A percentile compares a stretch with the other conserved stretches of the same genome.
phyloP scores from a whole-genome alignment of 2,888 invertebrate genomes.

The Ommatoiulus sabulosus region DNA sequence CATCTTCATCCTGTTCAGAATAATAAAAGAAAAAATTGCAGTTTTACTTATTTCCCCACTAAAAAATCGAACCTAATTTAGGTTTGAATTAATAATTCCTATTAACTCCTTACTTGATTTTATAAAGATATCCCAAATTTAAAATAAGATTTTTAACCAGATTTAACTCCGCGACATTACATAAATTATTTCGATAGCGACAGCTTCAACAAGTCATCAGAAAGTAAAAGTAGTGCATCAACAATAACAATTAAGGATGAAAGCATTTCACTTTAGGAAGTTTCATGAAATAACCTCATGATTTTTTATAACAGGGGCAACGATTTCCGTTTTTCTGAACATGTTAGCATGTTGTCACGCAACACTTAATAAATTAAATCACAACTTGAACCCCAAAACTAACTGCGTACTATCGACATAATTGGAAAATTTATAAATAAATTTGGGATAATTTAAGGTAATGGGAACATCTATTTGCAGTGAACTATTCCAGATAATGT shows the following conservation, averaged over 20 bases:
- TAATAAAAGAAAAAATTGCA: neutral
- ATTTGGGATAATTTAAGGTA: neutral
- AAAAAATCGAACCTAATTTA: neutral
- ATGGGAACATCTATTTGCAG: neutral
- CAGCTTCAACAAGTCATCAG: neutral
- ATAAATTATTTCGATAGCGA: neutral
- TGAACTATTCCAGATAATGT: neutral
- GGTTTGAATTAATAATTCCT: neutral
- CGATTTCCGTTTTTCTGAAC: neutral
- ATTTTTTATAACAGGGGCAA: neutral
- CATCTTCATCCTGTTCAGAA: too few relatives aligned
- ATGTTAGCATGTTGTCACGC: neutral
- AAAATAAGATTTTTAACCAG: neutral
- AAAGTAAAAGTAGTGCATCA: conserved; percentile 10
- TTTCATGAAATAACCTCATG: neutral
- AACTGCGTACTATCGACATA: neutral
- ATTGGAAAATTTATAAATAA: neutral
- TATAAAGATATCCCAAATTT: too few relatives aligned
- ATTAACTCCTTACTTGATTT: neutral
- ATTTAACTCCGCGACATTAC: too few relatives aligned
- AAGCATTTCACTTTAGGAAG: neutral
- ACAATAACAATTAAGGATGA: conserved; percentile 18
- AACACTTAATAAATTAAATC: neutral
- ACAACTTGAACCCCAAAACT: neutral
- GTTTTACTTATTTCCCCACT: neutral